Base-by-base conservation (phyloP, 1,140 invertebrate species). In the Chrysomallon squamiferum region DNA sequence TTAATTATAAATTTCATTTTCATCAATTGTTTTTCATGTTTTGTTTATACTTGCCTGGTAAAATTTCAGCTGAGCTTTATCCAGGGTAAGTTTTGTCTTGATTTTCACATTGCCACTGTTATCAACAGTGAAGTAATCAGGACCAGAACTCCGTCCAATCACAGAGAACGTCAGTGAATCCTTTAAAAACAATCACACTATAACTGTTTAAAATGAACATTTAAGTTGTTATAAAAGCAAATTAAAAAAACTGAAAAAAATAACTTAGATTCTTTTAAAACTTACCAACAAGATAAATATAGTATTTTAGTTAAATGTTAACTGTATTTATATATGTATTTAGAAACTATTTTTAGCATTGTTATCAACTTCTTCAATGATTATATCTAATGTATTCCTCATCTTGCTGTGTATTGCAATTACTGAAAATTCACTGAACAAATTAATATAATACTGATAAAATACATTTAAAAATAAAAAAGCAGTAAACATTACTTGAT, bases 21-120 rank as follows among this genome's bases (percentile, higher is more conserved):
- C n/a, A n/a, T n/a, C n/a, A n/a, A n/a, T n/a, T n/a, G n/a, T n/a
- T n/a, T n/a, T n/a, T n/a, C n/a, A n/a, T n/a, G n/a, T n/a, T n/a
- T n/a, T n/a, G n/a, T n/a, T n/a, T n/a, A 27, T 5, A 25, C 57
- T 58, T 65, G 73, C 74, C 49, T 45, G 43, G 56, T 76, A 76
- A 11, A 9, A 20, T 11, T 45, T 54, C 2, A 73, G 71, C 3
- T 49, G 13, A 18, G 62, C 45, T 11, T 35, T 22, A 33, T 76
- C 74, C 9, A 15, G 20, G 4, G 5, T 73, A 0, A 76, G 59
- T 13, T 29, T 32, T 18, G 27, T 47, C n/a, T 29, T 59, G 3
- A 76, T 45, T 9, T 18, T 30, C 20, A 76, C 58, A 5, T 29
- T 13, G 25, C 71, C 71, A 60, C 13, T 62, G 18, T 7, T 22